These are phyloP conservation scores for Brachyptera risi DNA, from an alignment of 2,888 invertebrate genomes.

Conservation along the genomic window DNA sequence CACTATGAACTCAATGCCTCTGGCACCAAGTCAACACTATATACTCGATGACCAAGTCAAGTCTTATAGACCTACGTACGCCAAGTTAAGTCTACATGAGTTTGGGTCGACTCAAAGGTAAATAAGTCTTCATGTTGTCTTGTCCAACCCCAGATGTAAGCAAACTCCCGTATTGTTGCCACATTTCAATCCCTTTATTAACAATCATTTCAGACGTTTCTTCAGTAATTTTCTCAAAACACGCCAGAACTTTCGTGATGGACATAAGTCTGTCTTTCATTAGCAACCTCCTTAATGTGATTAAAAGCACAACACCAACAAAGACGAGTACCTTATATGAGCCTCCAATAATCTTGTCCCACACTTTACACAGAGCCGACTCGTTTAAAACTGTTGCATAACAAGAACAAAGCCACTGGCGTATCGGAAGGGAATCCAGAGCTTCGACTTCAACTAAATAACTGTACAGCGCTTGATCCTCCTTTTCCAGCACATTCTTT, in stretches of 20 bases:
- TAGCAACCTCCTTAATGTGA: constrained; percentile 63
- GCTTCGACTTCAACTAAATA: constrained; percentile 63
- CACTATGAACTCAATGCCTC: no score
- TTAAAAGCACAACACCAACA: constrained; percentile 68
- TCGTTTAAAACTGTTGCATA: constrained; percentile 79
- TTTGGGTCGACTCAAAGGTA: constrained; percentile 19
- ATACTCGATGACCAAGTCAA: no score
- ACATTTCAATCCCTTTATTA: constrained; percentile 79
- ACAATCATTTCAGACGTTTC: constrained; percentile 79
- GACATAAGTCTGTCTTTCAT: constrained; percentile 57
- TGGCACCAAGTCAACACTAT: no score
- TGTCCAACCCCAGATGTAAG: constrained; percentile 31
- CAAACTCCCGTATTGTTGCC: constrained; percentile 73
- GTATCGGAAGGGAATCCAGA: constrained; percentile 58
- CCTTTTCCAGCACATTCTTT: constrained; percentile 65
- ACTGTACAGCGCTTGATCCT: constrained; percentile 67
- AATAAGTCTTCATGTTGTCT: constrained; percentile 20
- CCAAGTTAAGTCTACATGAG: no score
- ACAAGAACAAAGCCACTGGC: constrained; percentile 76
- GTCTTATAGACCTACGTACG: no score
- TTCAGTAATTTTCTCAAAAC: constrained; percentile 55
- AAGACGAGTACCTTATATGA: constrained; percentile 78
- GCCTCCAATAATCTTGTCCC: constrained; percentile 86
- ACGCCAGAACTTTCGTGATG: constrained; percentile 52
- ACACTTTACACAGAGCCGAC: constrained; percentile 73